A percentile compares a stretch with the other conserved stretches of the same genome.
phyloP scores from a whole-genome alignment of 2,888 invertebrate species.

The Brachyopa scutellaris region DNA sequence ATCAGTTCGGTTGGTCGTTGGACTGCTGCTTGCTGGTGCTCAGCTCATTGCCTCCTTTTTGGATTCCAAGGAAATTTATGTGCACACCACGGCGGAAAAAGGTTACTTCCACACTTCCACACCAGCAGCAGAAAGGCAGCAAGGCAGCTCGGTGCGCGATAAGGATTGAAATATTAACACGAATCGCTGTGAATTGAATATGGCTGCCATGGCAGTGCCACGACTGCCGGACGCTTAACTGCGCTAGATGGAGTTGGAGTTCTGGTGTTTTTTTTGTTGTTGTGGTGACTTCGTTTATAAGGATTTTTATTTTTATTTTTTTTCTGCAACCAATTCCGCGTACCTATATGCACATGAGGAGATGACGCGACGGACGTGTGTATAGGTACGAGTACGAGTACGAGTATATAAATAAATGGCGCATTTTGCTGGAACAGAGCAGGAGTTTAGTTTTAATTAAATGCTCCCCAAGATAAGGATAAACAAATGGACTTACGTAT shows the following conservation, averaged over 20 bases:
- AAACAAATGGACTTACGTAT: slow-evolving; percentile 55
- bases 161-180: slow-evolving; percentile 74
- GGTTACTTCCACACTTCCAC: slow-evolving; percentile 71
- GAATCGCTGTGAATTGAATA: slow-evolving; percentile 71
- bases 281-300: slow-evolving; percentile 33
- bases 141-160: slow-evolving; percentile 72
- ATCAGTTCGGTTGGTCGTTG: slow-evolving; percentile 57
- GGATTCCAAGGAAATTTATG: slow-evolving; percentile 70
- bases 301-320: slow-evolving; percentile 67
- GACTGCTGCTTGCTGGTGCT: slow-evolving; percentile 23
- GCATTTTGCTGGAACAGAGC: slow-evolving; percentile 64
- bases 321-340: too few species aligned
- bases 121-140: slow-evolving; percentile 44
- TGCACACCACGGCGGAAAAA: slow-evolving; percentile 68
- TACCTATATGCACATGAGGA: too few species aligned
- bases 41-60: slow-evolving; percentile 53
- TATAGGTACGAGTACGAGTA: too few species aligned
- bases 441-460: slow-evolving; percentile 72
- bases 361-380: too few species aligned
- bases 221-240: too few species aligned
- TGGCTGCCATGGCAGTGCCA: slow-evolving; percentile 44
- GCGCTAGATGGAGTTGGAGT: too few species aligned
- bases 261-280: slow-evolving; percentile 9
- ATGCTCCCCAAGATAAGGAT: slow-evolving; percentile 67
- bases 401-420: too few species aligned